Evolutionary conservation across 2,888 invertebrate species (phyloP).

Genomic region (Rambutsinella grinnellia): DNA sequence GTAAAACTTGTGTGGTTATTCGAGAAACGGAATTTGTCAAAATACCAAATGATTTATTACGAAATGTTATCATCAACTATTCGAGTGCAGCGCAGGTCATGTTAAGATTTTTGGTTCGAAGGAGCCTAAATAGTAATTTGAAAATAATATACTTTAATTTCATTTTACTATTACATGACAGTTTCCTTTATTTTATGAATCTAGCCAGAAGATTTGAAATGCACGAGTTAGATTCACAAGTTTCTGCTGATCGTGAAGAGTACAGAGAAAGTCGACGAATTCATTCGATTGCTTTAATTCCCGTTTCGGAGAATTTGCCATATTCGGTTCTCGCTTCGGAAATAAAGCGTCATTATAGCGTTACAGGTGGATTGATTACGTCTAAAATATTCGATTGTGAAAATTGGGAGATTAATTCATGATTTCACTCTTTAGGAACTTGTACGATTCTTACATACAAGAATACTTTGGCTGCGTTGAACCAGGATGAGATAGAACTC

Average conservation of each 20-base stretch:
- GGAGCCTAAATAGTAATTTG: neutral
- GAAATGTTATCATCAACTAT: constrained; percentile 21
- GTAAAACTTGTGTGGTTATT: constrained; percentile 37
- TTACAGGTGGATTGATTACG: too few species aligned
- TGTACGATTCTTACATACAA: constrained; percentile 22
- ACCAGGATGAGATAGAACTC: constrained; percentile 2
- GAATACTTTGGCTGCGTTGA: constrained; percentile 9
- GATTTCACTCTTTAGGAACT: constrained; percentile 1
- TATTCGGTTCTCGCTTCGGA: constrained; percentile 34
- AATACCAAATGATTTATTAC: constrained; percentile 33
- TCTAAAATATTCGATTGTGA: too few species aligned
- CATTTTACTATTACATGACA: too few species aligned
- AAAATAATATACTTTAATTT: too few species aligned
- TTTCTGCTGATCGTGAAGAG: neutral
- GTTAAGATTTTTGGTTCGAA: constrained; percentile 14
- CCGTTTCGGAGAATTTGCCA: constrained; percentile 17
- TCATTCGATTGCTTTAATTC: constrained; percentile 24
- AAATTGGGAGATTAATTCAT: neutral
- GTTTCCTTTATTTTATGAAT: too few species aligned
- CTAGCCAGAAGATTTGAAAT: constrained; percentile 19
- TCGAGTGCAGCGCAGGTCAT: constrained; percentile 26
- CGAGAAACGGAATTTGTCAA: constrained; percentile 36
- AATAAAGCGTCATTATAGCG: constrained; percentile 23
- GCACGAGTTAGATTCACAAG: neutral
- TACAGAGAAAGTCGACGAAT: constrained; percentile 19